Base-by-base conservation (phyloP, 2,113 vertebrate species). In the Tringa solitaria region DNA sequence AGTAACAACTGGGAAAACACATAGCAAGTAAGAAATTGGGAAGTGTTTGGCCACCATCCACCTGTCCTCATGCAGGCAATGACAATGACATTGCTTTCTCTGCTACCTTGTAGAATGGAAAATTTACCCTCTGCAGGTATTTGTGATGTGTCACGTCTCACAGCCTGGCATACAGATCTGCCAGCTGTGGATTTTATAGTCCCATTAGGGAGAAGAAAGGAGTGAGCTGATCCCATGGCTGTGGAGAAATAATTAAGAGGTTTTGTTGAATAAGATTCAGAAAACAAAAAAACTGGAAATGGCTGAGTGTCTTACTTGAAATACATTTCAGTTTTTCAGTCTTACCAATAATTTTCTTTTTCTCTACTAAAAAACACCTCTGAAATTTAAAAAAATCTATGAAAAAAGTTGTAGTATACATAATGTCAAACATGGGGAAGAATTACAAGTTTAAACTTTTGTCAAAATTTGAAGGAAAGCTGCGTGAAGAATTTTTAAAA, bases 221-320 rank as follows among this genome's bases (percentile, higher is more conserved):
- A 88, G 37, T 10, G 32, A 84, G 64, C 46, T 72, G 85, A 80
- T 78, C 22, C 60, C 54, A 63, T 51, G 4, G 2, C 68, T 78
- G 56, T 30, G 21, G 72, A 88, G 77, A 87, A 95, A 89, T 90
- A 77, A 88, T 64, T 33, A 77, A 46, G 59, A 70, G 56, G n/a
- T 64, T 95, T 90, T 93, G 68, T 78, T 93, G 75, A 70, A 75
- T 83, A 90, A 90, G 76, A 84, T 37, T 65, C 32, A 61, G 64
- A 61, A 84, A 94, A 74, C 13, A 85, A 68, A 79, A 79, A 85
- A 77, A 20, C 6, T 46, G 30, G 65, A 87, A 78, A 68, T 73
- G 11, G n/a, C 28, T 39, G 27, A 70, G 27, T 19, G 22, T 43
- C 87, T 76, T 39, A 50, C 78, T 32, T 53, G 57, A 78, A 87